Percentiles rank a stretch among this genome's conserved stretches.
phyloP scores from a whole-genome alignment of 2,797 vertebrate species.

The Pempheris klunzingeri region DNA sequence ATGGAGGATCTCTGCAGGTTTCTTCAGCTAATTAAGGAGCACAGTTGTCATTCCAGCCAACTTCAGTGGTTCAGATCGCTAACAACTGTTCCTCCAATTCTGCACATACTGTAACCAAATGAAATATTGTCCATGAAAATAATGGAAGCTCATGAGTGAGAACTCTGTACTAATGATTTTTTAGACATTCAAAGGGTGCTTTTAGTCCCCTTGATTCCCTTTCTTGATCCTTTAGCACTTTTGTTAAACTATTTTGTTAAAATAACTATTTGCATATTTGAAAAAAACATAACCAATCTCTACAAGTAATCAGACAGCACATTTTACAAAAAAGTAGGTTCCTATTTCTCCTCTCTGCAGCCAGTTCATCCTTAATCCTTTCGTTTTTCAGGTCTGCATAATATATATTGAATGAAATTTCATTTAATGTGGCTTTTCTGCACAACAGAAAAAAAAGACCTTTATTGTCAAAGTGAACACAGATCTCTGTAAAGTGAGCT shows the following conservation, averaged over 20 bases:
- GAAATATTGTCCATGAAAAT: neutral
- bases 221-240: neutral
- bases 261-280: neutral
- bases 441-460: neutral
- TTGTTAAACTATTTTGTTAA: no score
- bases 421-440: neutral
- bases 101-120: neutral
- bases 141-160: neutral
- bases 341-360: neutral
- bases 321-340: neutral
- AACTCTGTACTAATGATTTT: neutral
- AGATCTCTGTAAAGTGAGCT: no score
- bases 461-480: neutral
- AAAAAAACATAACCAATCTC: neutral
- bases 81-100: slow-evolving; percentile 19
- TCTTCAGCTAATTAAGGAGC: slow-evolving; percentile 67
- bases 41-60: slow-evolving; percentile 27
- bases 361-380: neutral
- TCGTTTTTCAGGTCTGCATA: neutral
- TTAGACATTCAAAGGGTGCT: neutral
- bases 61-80: slow-evolving; percentile 44
- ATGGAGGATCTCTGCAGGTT: slow-evolving; percentile 51
- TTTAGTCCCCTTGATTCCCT: neutral
- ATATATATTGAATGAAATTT: neutral
- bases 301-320: neutral